Conservation (phyloP, 2,888 invertebrate species). For the Mimas tiliae region DNA sequence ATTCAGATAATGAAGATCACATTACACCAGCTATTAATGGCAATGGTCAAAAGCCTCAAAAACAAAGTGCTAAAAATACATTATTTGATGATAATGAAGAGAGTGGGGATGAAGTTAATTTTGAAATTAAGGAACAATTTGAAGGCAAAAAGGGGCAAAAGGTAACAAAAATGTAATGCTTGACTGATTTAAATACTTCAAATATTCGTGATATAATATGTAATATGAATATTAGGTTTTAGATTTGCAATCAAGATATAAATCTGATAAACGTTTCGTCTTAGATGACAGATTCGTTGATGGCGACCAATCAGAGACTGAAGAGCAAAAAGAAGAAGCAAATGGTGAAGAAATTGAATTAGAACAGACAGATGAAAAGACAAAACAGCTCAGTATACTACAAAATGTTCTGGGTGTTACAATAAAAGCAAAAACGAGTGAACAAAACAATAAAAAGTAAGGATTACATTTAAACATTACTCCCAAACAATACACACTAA, state of each 20-base stretch:
- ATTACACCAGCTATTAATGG: conserved; percentile 31
- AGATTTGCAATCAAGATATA: conserved; percentile 89
- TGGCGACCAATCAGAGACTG: conserved; percentile 72
- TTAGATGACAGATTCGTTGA: conserved; percentile 90
- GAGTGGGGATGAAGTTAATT: conserved; percentile 81
- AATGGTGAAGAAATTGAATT: conserved; percentile 38
- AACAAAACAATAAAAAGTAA: conserved; percentile 58
- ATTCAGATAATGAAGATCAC: conserved; percentile 78
- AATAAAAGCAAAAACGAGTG: conserved; percentile 52
- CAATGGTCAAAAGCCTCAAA: conserved; percentile 32
- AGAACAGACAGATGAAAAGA: conserved; percentile 33
- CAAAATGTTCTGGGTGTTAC: conserved; percentile 80
- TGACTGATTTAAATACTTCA: conserved; percentile 17
- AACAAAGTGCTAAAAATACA: conserved; percentile 47
- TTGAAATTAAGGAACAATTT: conserved; percentile 87
- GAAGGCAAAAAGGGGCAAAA: conserved; percentile 87
- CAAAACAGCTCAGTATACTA: conserved; percentile 38
- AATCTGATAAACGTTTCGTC: conserved; percentile 90
- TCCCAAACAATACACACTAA: neutral
- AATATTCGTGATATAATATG: conserved; percentile 29
- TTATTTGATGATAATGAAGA: conserved; percentile 82
- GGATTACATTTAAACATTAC: conserved; percentile 34
- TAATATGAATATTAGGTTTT: conserved; percentile 78
- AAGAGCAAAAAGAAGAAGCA: conserved; percentile 45
- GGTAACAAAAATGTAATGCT: conserved; percentile 56